Evolutionary conservation across 2,113 vertebrate genomes (phyloP).

Genomic region (Salminus brasiliensis): DNA sequence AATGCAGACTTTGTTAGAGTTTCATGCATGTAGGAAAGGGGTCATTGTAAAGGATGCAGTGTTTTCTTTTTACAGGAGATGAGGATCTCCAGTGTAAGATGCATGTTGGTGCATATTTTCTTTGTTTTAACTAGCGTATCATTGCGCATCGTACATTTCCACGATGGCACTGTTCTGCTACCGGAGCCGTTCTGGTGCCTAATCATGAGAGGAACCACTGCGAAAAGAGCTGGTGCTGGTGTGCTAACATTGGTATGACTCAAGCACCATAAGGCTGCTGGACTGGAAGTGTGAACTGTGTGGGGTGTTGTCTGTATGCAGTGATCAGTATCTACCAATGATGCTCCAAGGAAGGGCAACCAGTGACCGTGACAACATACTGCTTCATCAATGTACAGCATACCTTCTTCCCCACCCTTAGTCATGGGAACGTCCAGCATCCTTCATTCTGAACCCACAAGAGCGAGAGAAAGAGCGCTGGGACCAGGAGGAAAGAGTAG

Average conservation of each 20-base stretch:
- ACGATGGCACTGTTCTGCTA: no score
- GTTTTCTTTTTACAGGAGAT: neutral
- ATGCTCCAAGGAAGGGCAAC: no score
- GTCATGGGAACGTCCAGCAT: conserved; percentile 10
- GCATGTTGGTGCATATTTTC: neutral
- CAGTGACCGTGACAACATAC: no score
- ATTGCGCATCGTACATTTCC: no score
- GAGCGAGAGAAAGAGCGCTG: conserved; percentile 6
- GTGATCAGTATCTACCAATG: no score
- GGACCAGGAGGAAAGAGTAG: conserved; percentile 17
- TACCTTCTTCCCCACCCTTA: neutral
- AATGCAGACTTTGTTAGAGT: conserved; percentile 19
- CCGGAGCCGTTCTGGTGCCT: no score
- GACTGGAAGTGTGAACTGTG: no score
- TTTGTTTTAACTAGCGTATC: neutral
- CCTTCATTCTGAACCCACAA: neutral
- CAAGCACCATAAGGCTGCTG: no score
- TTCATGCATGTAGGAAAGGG: neutral
- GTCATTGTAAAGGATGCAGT: neutral
- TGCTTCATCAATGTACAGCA: neutral
- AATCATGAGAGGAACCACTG: no score
- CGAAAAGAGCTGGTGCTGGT: no score
- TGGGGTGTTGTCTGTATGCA: no score
- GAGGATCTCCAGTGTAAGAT: neutral
- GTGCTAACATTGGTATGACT: no score